Percentiles rank a stretch among this genome's conserved stretches.
These are phyloP conservation scores for Rotaria sp. DNA, from an alignment of 2,888 invertebrate species.

Conservation along the genomic window DNA sequence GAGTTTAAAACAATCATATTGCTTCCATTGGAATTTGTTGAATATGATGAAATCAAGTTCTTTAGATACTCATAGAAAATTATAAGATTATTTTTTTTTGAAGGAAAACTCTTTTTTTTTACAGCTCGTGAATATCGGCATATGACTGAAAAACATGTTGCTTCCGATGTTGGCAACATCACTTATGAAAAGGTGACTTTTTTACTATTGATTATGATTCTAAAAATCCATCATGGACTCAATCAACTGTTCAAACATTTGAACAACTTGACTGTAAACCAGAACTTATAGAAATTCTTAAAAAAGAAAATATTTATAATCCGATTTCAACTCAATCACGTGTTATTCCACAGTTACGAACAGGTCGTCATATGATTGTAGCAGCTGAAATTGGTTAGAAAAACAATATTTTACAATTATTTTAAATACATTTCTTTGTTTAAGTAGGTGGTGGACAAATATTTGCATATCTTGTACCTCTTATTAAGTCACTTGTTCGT, in stretches of 20 bases:
- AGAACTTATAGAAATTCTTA: conserved; percentile 61
- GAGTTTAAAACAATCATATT: too few species aligned
- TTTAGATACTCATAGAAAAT: too few species aligned
- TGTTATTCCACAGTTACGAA: conserved; percentile 66
- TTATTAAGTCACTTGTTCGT: conserved; percentile 65
- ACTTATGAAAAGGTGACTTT: conserved; percentile 68
- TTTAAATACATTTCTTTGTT: background rate
- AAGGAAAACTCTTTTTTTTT: too few species aligned
- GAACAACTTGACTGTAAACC: background rate
- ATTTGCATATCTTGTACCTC: conserved; percentile 74
- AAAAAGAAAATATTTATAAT: conserved; percentile 58
- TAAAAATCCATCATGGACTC: conserved; percentile 41
- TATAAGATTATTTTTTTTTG: too few species aligned
- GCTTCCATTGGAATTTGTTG: too few species aligned
- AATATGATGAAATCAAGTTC: too few species aligned
- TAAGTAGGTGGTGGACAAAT: conserved; percentile 84
- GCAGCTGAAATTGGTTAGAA: conserved; percentile 67
- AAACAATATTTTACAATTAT: background rate
- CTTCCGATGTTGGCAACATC: conserved; percentile 51
- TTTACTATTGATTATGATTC: conserved; percentile 64
- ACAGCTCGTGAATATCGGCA: background rate
- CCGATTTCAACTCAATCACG: conserved; percentile 58
- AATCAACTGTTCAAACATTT: background rate
- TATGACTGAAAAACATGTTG: conserved; percentile 45
- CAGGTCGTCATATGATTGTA: conserved; percentile 66